Evolutionary conservation across 2,888 invertebrate genomes (phyloP).

Genomic region (Pheosia tremula): DNA sequence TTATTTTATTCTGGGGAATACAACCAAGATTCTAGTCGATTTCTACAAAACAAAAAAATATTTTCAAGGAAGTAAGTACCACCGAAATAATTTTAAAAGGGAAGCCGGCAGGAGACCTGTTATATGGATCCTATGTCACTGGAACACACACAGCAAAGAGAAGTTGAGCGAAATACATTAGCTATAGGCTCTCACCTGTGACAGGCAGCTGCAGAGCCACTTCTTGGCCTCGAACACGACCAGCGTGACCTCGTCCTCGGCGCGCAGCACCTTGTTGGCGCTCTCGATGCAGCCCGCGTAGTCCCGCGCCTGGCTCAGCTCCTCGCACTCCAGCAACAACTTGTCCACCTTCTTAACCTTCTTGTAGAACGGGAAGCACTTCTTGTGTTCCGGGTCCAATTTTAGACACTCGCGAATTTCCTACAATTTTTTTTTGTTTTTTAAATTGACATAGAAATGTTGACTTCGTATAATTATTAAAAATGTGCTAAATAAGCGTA

Average conservation of each 20-base stretch:
- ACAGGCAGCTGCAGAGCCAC: slow-evolving; percentile 91
- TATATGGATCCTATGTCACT: too few relatives aligned
- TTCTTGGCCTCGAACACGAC: slow-evolving; percentile 90
- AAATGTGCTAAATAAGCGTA: too few relatives aligned
- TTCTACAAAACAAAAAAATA: too few relatives aligned
- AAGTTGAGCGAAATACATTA: too few relatives aligned
- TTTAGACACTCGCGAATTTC: slow-evolving; percentile 98
- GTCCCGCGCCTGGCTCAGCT: slow-evolving; percentile 85
- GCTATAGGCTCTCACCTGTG: slow-evolving; percentile 15
- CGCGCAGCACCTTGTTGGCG: slow-evolving; percentile 87
- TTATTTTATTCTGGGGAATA: too few relatives aligned
- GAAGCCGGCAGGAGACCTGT: too few relatives aligned
- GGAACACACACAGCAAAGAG: too few relatives aligned
- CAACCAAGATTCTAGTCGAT: too few relatives aligned
- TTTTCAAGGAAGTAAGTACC: too few relatives aligned
- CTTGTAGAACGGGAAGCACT: slow-evolving; percentile 98
- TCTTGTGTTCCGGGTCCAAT: slow-evolving; percentile 98
- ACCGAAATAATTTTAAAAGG: too few relatives aligned
- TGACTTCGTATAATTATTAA: too few relatives aligned
- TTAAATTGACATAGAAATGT: too few relatives aligned
- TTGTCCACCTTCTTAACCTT: slow-evolving; percentile 97
- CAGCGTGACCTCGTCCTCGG: slow-evolving; percentile 88
- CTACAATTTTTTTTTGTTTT: slow-evolving; percentile 36
- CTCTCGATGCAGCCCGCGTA: slow-evolving; percentile 88
- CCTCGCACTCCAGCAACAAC: slow-evolving; percentile 87